These are phyloP conservation scores for Aurelia sp. DNA, from an alignment of 30 jellyfish, hydroid and myxozoan genomes.

Conservation along the genomic window DNA sequence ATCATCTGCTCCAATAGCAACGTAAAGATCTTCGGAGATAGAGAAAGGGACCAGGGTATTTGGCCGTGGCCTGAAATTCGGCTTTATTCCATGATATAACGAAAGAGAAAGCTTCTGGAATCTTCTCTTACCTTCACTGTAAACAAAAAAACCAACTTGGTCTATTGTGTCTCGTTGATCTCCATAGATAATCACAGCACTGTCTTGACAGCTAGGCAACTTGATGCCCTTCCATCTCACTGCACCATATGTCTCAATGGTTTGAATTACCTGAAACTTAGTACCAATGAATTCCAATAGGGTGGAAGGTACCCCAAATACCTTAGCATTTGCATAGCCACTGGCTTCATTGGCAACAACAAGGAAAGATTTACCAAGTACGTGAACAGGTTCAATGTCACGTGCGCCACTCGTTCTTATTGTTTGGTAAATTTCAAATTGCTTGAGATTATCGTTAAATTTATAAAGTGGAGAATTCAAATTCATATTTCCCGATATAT, in stretches of 20 bases:
- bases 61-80: conserved; percentile 67
- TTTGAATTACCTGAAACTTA: conserved; percentile 38
- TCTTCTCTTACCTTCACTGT: conserved; percentile 49
- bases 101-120: conserved; percentile 67
- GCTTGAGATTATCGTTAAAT: conserved; percentile 20
- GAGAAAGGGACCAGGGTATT: conserved; percentile 61
- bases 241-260: conserved; percentile 70
- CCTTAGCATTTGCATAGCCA: conserved; percentile 23
- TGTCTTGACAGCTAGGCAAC: conserved; percentile 71
- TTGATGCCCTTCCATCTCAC: conserved; percentile 57
- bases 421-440: conserved; percentile 44
- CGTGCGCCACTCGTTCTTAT: conserved; percentile 81
- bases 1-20: conserved; percentile 68
- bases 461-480: conserved; percentile 56
- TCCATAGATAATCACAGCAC: conserved; percentile 59
- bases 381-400: conserved; percentile 63
- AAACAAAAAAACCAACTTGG: conserved; percentile 72
- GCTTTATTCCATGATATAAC: conserved; percentile 17
- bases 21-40: conserved; percentile 34
- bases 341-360: conserved; percentile 75
- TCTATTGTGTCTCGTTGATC: conserved; percentile 73
- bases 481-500: conserved; percentile 33
- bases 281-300: conserved; percentile 48
- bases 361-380: conserved; percentile 43
- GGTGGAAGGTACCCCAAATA: conserved; percentile 48